Evolutionary conservation across 2,113 vertebrate species (phyloP).

Genomic region (Sceloporus undulatus): DNA sequence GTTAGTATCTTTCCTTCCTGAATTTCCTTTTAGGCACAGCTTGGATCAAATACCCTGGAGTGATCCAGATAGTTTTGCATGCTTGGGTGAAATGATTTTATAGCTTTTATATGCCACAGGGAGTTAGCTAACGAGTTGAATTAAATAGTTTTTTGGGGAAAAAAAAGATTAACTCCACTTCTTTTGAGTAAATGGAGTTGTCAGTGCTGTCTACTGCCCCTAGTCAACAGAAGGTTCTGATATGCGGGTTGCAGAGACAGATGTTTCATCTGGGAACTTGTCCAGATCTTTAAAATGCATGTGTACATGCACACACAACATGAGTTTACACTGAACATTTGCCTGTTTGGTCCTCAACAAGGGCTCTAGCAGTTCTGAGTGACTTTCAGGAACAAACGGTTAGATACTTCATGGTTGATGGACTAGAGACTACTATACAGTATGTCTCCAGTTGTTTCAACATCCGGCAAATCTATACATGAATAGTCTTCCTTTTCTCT

Average conservation of each 20-base stretch:
- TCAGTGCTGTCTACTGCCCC: background rate
- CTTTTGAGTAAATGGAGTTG: slow-evolving; percentile 32
- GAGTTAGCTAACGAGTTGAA: slow-evolving; percentile 37
- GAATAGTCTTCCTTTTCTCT: background rate
- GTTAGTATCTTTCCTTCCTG: slow-evolving; percentile 5
- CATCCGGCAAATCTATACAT: background rate
- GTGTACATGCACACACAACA: background rate
- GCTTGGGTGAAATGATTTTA: background rate
- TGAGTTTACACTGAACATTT: slow-evolving; percentile 10
- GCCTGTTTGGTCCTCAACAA: slow-evolving; percentile 28
- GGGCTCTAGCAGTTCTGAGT: slow-evolving; percentile 33
- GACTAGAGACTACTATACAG: slow-evolving; percentile 8
- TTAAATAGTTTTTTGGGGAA: slow-evolving; percentile 16
- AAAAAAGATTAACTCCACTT: slow-evolving; percentile 43
- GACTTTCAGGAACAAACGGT: slow-evolving; percentile 5
- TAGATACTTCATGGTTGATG: slow-evolving; percentile 26
- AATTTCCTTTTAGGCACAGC: slow-evolving; percentile 12
- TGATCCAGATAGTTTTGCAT: background rate
- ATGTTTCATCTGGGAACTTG: slow-evolving; percentile 65
- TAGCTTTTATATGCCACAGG: slow-evolving; percentile 16
- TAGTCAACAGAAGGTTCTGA: slow-evolving; percentile 50
- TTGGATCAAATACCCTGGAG: background rate
- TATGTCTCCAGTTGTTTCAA: background rate
- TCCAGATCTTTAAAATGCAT: slow-evolving; percentile 41
- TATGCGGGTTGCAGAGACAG: slow-evolving; percentile 56